Base-by-base conservation (phyloP, 2,888 invertebrate genomes). In the Noctuana brunneofusca region DNA sequence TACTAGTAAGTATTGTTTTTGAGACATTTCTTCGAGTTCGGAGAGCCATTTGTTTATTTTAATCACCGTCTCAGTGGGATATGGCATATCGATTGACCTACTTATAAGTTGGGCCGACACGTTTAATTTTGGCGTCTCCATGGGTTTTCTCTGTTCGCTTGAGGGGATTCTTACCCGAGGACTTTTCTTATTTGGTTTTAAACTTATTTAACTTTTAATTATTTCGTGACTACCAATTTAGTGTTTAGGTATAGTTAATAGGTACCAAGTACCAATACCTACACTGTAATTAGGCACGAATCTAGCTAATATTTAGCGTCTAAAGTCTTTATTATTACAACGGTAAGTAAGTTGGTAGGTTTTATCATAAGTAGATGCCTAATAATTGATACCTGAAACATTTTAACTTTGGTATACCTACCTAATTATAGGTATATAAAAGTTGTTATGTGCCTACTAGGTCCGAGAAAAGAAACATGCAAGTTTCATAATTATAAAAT, bases 71-170 rank as follows among this genome's bases (percentile, higher is more conserved):
- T 69, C 71, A 65, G 30, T 67, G 69, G 69, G 71, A 73, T 75
- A 74, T 78, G 69, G 68, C 64, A 68, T 82, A 86, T 86, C 79
- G 84, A 86, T 86, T 81, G 85, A 84, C 86, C 86, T 82, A 86
- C 78, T 80, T 85, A 72, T 65, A 63, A 65, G 50, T 54, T 60
- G 57, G 56, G 55, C 55, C 59, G 62, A 55, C 65, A 63, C 67
- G 64, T 65, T 68, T 65, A 64, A 65, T 64, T 38, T 46, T 18
- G 14, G 8, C 48, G 22, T 58, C 49, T 58, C 57, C 20, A 49
- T 58, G 30, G 46, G 16, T 57, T 62, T 38, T 50, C 41, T 41
- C 41, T 43, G 54, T 18, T 52, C 60, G 12, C 22, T 38, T 20
- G 22, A n/a, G 20, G 30, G 22, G 9, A 18, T 52, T 9, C 30